Evolutionary conservation across 2,888 invertebrate species (phyloP).

Genomic region (Diabrotica balteata): DNA sequence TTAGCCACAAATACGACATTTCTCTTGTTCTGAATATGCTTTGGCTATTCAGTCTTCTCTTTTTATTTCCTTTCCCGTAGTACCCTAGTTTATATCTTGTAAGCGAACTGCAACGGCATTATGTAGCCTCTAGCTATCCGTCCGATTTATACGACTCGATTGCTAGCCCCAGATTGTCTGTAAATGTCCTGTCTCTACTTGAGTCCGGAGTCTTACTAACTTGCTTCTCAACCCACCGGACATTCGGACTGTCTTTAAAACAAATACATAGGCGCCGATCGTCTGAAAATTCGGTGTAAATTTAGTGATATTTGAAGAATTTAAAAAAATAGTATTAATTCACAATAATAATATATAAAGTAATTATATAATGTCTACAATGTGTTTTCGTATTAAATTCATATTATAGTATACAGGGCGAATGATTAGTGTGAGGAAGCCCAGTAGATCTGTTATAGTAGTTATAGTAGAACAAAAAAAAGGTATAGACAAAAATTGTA

Average conservation of each 20-base stretch:
- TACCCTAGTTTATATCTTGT: constrained; percentile 4
- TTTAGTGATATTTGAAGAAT: no score
- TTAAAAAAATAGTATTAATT: no score
- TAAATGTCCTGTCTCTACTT: constrained; percentile 1
- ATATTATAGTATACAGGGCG: no score
- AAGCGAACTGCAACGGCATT: constrained; percentile 11
- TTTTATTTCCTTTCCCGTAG: background rate
- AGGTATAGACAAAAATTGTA: no score
- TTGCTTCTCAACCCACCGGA: constrained; percentile 14
- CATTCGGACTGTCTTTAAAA: background rate
- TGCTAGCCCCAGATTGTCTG: constrained; percentile 21
- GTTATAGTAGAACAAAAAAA: no score
- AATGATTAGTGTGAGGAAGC: no score
- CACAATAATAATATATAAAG: no score
- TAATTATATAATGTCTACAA: no score
- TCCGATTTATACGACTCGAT: constrained; percentile 20
- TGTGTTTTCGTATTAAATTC: no score
- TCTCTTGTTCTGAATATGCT: background rate
- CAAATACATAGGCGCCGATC: background rate
- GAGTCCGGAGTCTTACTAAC: constrained; percentile 3
- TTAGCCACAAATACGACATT: background rate
- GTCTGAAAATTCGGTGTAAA: no score
- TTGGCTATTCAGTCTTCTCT: no score
- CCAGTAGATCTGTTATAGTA: no score
- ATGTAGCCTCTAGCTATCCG: constrained; percentile 10